These are phyloP conservation scores for Alauda arvensis DNA, from an alignment of 2,797 vertebrate genomes.

Conservation along the genomic window DNA sequence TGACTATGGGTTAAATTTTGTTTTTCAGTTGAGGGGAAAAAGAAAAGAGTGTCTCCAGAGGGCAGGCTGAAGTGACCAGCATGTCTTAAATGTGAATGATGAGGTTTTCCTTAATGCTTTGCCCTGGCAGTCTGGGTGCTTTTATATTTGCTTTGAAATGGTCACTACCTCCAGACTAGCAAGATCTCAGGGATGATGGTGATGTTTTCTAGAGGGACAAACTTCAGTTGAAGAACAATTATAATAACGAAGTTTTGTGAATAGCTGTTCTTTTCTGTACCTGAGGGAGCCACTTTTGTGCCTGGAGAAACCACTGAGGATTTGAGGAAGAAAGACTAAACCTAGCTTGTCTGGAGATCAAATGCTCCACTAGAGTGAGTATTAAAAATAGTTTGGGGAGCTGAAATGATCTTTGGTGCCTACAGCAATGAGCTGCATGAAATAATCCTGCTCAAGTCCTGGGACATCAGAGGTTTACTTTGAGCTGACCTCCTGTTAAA, in stretches of 20 bases:
- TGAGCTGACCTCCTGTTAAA: neutral
- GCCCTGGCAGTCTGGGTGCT: neutral
- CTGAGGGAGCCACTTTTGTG: neutral
- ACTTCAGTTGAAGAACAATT: neutral
- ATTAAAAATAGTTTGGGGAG: neutral
- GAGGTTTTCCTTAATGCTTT: neutral
- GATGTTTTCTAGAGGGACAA: neutral
- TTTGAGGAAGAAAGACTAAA: neutral
- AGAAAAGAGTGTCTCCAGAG: neutral
- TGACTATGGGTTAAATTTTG: neutral
- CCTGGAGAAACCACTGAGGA: neutral
- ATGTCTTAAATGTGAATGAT: neutral
- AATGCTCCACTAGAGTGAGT: neutral
- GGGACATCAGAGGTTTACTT: constrained; percentile 25
- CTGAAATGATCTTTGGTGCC: neutral
- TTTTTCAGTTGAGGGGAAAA: neutral
- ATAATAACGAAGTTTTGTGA: neutral
- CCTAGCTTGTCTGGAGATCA: neutral
- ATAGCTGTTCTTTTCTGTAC: neutral
- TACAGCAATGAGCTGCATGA: neutral
- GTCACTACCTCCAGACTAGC: neutral
- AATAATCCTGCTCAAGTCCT: neutral
- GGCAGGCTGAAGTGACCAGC: neutral
- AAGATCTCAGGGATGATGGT: neutral
- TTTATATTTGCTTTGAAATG: neutral